Percentiles rank a stretch among this genome's conserved stretches.
phyloP scores from a whole-genome alignment of 2,113 vertebrate species.

The Galbula dea region DNA sequence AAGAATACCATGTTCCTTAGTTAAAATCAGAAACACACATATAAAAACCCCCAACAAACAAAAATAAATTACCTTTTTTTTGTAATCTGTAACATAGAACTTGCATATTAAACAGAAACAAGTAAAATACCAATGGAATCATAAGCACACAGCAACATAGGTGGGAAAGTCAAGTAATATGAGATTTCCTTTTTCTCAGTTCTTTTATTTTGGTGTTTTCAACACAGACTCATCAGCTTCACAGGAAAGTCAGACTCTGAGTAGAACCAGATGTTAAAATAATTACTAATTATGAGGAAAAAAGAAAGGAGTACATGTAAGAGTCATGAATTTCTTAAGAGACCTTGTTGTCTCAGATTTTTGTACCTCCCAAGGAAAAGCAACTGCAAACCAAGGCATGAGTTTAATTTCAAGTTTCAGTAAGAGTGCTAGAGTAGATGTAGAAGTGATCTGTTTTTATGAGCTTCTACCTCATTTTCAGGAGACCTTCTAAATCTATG shows the following conservation, averaged over 20 bases:
- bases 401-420: not conserved
- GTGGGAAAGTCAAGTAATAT: not conserved
- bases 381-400: not conserved
- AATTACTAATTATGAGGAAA: not conserved
- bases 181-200: not conserved
- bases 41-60: not conserved
- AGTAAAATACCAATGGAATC: not conserved
- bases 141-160: not conserved
- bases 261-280: not conserved
- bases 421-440: not conserved
- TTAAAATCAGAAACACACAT: not conserved
- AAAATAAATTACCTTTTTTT: not conserved
- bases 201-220: not conserved
- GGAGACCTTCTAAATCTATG: fast-evolving
- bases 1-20: not conserved
- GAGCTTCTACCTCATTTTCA: not conserved
- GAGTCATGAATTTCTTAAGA: not conserved
- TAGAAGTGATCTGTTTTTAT: not conserved
- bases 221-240: not conserved
- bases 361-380: not conserved
- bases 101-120: not conserved
- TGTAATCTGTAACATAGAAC: not conserved
- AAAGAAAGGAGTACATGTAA: not conserved
- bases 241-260: not conserved
- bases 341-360: not conserved